These are phyloP conservation scores for Huso huso DNA, from an alignment of 2,797 vertebrate species.

Conservation along the genomic window DNA sequence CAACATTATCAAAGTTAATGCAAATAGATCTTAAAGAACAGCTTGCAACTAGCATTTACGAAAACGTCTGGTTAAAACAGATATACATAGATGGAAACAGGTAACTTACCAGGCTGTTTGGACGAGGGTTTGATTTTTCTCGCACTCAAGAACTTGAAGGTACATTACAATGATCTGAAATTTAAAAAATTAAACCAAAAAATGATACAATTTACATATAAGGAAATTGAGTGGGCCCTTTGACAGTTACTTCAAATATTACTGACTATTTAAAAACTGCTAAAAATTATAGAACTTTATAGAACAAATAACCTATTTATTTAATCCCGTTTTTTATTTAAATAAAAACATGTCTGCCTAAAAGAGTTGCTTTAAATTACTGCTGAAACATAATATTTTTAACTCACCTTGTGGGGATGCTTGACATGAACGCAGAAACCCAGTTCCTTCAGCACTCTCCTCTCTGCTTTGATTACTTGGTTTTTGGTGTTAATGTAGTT, in stretches of 20 bases:
- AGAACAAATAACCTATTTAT: neutral
- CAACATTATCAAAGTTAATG: constrained; percentile 41
- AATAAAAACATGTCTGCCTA: too few relatives aligned
- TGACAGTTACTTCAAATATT: too few relatives aligned
- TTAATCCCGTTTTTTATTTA: neutral
- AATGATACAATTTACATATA: too few relatives aligned
- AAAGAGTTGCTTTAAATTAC: too few relatives aligned
- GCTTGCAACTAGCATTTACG: constrained; percentile 32
- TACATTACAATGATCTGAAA: constrained; percentile 96
- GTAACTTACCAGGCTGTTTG: constrained; percentile 97
- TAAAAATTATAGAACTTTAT: too few relatives aligned
- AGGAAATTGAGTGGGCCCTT: too few relatives aligned
- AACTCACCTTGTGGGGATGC: constrained; percentile 98
- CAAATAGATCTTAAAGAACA: constrained; percentile 38
- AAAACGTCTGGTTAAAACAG: constrained; percentile 32
- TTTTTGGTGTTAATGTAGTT: constrained; percentile 99
- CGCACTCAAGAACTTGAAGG: constrained; percentile 97
- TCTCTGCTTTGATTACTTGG: constrained; percentile 99
- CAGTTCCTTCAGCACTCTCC: constrained; percentile 96
- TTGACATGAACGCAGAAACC: constrained; percentile 99
- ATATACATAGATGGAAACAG: constrained; percentile 36
- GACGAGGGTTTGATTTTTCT: constrained; percentile 95
- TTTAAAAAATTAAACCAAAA: constrained; percentile 4
- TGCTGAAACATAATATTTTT: neutral
- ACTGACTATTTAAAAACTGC: too few relatives aligned